Percentiles rank a stretch among this genome's conserved stretches.
phyloP scores from a whole-genome alignment of 1,140 invertebrate species.

The Drosophila pseudoananassae region DNA sequence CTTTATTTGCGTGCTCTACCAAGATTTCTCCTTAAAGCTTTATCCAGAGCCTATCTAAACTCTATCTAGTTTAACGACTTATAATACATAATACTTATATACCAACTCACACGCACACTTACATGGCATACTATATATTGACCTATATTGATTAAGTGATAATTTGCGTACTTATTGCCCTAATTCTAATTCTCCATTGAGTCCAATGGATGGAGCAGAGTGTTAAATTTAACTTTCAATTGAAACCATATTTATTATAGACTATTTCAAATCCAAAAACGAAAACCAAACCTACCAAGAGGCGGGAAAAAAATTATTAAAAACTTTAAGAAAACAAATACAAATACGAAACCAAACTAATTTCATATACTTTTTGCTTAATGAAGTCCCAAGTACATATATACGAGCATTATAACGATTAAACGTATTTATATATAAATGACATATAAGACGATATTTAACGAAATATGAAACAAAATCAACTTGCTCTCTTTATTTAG shows the following conservation, averaged over 20 bases:
- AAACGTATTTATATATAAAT: conserved; percentile 52
- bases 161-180: conserved; percentile 72
- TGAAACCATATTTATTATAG: conserved; percentile 72
- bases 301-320: conserved; percentile 6
- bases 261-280: conserved; percentile 51
- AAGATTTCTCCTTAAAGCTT: conserved; percentile 58
- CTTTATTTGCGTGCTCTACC: conserved; percentile 57
- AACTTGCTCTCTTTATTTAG: conserved; percentile 79
- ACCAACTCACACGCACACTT: conserved; percentile 63
- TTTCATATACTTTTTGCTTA: conserved; percentile 78
- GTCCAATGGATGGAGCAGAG: conserved; percentile 47
- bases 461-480: conserved; percentile 54
- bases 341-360: conserved; percentile 46
- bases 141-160: conserved; percentile 76
- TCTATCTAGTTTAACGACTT: conserved; percentile 66
- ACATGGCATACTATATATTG: conserved; percentile 68
- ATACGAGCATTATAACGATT: conserved; percentile 59
- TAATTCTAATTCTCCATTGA: conserved; percentile 53
- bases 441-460: conserved; percentile 65
- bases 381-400: conserved; percentile 52
- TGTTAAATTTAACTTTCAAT: conserved; percentile 53
- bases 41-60: conserved; percentile 61
- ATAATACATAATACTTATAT: conserved; percentile 63
- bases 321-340: conserved; percentile 18
- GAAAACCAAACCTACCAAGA: conserved; percentile 36